phyloP scores from a whole-genome alignment of 2,113 vertebrate genomes.

The Thalassarche chlororhynchos region DNA sequence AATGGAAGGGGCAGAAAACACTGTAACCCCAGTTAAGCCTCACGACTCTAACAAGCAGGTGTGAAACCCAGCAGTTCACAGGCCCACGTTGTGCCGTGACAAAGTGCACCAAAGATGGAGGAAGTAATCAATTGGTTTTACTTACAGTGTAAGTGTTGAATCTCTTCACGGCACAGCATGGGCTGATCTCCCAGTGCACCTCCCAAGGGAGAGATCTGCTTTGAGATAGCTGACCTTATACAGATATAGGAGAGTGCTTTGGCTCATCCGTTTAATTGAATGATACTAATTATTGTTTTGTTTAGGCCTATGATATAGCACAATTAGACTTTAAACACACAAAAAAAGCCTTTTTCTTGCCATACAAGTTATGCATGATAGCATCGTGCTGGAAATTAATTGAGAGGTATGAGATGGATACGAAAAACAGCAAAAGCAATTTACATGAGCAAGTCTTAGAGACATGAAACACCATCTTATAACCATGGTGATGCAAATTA shows the following conservation, averaged over 20 bases:
- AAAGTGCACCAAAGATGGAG: background rate
- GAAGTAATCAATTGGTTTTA: background rate
- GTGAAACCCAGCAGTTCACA: background rate
- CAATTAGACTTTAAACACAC: background rate
- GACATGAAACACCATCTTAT: background rate
- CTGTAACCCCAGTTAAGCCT: background rate
- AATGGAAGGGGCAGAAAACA: background rate
- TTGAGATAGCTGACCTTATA: background rate
- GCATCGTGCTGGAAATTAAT: background rate
- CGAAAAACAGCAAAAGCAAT: background rate
- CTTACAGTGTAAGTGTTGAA: background rate
- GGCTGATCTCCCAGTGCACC: background rate
- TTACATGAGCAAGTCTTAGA: background rate
- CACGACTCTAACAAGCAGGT: background rate
- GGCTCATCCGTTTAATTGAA: background rate
- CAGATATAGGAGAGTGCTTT: background rate
- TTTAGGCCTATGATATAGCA: background rate
- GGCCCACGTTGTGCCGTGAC: background rate
- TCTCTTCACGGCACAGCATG: background rate
- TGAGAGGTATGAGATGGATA: background rate
- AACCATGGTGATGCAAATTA: background rate
- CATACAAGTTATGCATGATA: background rate
- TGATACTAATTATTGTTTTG: background rate
- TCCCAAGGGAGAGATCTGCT: background rate
- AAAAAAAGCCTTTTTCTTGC: background rate